A percentile compares a stretch with the other conserved stretches of the same genome.
phyloP scores from a whole-genome alignment of 2,797 vertebrate species.

The Rhincodon typus region DNA sequence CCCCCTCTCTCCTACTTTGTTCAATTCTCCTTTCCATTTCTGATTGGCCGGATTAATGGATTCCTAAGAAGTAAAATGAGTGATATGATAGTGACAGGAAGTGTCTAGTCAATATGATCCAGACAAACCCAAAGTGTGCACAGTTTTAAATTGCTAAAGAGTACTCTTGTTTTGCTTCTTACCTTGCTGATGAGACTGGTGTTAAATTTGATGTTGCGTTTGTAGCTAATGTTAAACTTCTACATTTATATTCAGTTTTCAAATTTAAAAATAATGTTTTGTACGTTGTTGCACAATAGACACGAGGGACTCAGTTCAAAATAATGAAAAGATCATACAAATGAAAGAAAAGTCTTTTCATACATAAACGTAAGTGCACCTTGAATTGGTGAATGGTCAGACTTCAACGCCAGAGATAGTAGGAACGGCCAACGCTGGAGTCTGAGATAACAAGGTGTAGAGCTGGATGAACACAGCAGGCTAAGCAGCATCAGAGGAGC shows the following conservation, averaged over 20 bases:
- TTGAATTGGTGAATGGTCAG: neutral
- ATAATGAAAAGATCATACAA: neutral
- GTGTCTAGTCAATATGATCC: too few species aligned
- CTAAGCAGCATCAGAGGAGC: too few species aligned
- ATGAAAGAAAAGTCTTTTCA: neutral
- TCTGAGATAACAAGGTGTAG: too few species aligned
- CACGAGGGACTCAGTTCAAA: neutral
- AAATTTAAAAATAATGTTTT: neutral
- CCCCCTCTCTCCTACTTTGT: too few species aligned
- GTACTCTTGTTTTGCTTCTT: neutral
- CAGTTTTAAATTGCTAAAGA: neutral
- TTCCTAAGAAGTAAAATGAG: too few species aligned
- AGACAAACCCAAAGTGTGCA: neutral
- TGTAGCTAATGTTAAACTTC: neutral
- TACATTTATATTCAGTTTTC: neutral
- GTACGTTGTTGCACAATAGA: neutral
- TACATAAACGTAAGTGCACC: accelerated
- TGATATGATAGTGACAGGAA: too few species aligned
- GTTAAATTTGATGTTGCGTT: neutral
- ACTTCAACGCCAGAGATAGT: too few species aligned
- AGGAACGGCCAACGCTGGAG: too few species aligned
- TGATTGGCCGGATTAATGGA: too few species aligned
- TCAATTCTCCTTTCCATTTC: too few species aligned
- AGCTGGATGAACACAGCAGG: too few species aligned
- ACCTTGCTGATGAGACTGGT: neutral